Conservation (phyloP, 2,113 vertebrate genomes). For the Sterna hirundo region DNA sequence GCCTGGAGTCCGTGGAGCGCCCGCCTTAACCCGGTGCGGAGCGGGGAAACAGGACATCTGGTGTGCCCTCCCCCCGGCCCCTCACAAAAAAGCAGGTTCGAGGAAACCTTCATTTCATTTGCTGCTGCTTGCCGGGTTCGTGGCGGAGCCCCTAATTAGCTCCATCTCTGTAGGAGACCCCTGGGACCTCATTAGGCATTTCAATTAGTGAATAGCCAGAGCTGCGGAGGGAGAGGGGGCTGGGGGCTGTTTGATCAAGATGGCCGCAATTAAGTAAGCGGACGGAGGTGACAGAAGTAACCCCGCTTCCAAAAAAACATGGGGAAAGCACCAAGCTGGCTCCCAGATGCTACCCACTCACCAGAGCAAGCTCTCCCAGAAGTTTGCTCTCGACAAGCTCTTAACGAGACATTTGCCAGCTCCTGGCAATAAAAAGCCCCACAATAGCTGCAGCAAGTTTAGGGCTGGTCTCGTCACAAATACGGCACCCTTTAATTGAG, state of each 20-base stretch:
- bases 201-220: conserved; percentile 40
- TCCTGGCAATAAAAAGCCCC: not conserved
- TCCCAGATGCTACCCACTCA: not conserved
- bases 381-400: not conserved
- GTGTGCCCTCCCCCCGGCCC: not conserved
- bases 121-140: not conserved
- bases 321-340: not conserved
- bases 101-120: not conserved
- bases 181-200: conserved; percentile 65
- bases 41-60: conserved; percentile 33
- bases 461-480: not conserved
- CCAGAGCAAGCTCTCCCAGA: not conserved
- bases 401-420: not conserved
- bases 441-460: fast-evolving
- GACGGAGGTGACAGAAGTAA: not conserved
- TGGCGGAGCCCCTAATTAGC: conserved; percentile 41
- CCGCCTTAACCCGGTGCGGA: not conserved
- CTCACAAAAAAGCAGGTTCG: not conserved
- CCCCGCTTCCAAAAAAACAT: not conserved
- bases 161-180: conserved; percentile 48
- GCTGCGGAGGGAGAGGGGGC: not conserved
- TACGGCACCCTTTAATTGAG: not conserved
- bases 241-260: not conserved
- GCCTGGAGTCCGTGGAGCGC: fast-evolving
- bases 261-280: not conserved